Percentiles rank a stretch among this genome's conserved stretches.
phyloP scores from a whole-genome alignment of 2,113 vertebrate species.

The Varanus salvator region DNA sequence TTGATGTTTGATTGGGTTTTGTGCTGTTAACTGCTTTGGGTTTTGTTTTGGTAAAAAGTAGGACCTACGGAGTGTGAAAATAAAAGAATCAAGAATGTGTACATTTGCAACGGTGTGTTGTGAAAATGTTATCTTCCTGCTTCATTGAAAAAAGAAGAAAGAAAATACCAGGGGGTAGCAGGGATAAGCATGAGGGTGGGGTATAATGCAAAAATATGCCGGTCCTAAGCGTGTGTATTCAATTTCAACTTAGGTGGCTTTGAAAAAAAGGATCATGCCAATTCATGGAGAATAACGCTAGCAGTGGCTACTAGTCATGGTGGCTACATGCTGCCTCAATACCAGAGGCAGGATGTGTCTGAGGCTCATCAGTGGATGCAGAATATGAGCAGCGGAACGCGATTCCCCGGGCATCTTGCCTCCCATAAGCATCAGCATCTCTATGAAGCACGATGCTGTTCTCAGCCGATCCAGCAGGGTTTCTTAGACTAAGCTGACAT shows the following conservation, averaged over 20 bases:
- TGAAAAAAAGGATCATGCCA: neutral
- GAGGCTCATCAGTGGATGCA: neutral
- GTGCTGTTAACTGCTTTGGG: neutral
- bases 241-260: neutral
- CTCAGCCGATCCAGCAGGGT: too few relatives aligned
- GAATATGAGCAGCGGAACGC: too few relatives aligned
- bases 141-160: too few relatives aligned
- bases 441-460: too few relatives aligned
- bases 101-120: neutral
- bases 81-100: neutral
- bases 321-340: neutral
- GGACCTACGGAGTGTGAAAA: neutral
- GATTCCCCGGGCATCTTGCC: too few relatives aligned
- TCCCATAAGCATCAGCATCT: too few relatives aligned
- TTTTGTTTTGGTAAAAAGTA: neutral
- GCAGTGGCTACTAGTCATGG: neutral
- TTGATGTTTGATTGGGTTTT: neutral
- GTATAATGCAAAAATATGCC: neutral
- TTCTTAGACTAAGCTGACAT: too few relatives aligned
- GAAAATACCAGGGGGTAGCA: neutral
- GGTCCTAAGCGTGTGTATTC: neutral
- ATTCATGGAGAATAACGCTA: too few relatives aligned
- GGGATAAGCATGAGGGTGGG: neutral
- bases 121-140: too few relatives aligned
- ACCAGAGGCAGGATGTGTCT: neutral